phyloP scores from a whole-genome alignment of 2,888 invertebrate genomes.

The Cremastinae sp. region DNA sequence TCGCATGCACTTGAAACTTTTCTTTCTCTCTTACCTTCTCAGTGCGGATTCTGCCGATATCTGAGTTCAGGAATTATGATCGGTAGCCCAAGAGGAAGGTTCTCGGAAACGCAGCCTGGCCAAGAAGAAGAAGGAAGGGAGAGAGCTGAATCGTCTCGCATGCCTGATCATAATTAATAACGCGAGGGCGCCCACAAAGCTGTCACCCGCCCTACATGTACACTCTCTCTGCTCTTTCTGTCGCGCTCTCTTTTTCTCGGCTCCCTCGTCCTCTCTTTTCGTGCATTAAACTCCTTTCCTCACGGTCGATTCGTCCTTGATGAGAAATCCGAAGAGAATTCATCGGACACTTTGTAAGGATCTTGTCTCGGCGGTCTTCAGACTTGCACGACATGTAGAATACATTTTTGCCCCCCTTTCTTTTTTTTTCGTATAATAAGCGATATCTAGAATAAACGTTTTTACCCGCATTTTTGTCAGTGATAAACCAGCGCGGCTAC shows the following conservation, averaged over 20 bases:
- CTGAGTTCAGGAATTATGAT: slow-evolving; percentile 62
- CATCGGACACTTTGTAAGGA: slow-evolving; percentile 32
- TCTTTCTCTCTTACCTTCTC: neutral
- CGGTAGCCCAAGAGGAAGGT: slow-evolving; percentile 59
- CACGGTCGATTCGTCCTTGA: slow-evolving; percentile 29
- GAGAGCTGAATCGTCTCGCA: slow-evolving; percentile 75
- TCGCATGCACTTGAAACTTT: neutral
- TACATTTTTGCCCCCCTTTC: neutral
- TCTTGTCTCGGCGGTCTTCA: neutral
- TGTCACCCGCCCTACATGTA: slow-evolving; percentile 65
- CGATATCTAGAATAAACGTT: neutral
- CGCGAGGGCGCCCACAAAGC: slow-evolving; percentile 74
- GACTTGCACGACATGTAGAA: neutral
- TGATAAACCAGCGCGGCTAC: slow-evolving; percentile 45
- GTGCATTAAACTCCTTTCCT: slow-evolving; percentile 16
- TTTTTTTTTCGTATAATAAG: slow-evolving; percentile 29
- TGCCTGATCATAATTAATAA: slow-evolving; percentile 79
- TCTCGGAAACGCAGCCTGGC: slow-evolving; percentile 59
- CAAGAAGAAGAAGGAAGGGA: neutral
- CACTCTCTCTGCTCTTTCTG: neutral
- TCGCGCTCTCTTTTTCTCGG: neutral
- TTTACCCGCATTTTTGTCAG: slow-evolving; percentile 16
- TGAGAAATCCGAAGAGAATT: slow-evolving; percentile 33
- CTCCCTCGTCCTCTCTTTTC: slow-evolving; percentile 32
- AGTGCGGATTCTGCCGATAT: slow-evolving; percentile 59